phyloP scores from a whole-genome alignment of 2,888 invertebrate genomes.

The Oconnorella tubifera region DNA sequence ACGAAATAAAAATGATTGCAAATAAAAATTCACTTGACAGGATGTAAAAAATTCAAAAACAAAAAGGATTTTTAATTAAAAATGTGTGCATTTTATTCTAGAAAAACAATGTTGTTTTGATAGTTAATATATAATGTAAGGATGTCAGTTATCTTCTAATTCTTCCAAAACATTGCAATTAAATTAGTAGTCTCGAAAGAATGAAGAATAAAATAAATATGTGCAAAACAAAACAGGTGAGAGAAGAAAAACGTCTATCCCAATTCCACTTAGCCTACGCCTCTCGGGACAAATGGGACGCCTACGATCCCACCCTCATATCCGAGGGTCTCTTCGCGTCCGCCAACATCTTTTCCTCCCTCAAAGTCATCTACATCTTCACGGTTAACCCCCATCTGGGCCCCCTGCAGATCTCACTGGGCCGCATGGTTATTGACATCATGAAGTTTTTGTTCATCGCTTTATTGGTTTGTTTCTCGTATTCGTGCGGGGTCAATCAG shows the following conservation, averaged over 20 bases:
- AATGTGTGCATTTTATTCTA: no score
- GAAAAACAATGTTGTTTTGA: no score
- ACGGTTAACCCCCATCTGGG: slow-evolving; percentile 90
- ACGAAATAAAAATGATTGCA: no score
- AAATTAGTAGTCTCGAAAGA: no score
- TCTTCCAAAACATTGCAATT: no score
- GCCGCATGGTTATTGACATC: slow-evolving; percentile 73
- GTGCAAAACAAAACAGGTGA: no score
- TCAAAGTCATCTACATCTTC: slow-evolving; percentile 86
- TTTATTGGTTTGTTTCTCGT: slow-evolving; percentile 72
- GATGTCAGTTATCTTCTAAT: no score
- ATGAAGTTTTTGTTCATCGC: slow-evolving; percentile 90
- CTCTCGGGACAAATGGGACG: slow-evolving; percentile 84
- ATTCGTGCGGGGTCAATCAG: slow-evolving; percentile 87
- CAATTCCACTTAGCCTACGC: slow-evolving; percentile 18
- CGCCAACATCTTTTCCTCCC: slow-evolving; percentile 90
- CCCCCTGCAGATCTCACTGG: slow-evolving; percentile 85
- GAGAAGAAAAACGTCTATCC: slow-evolving; percentile 27
- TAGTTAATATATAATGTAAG: no score
- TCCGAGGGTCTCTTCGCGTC: slow-evolving; percentile 78
- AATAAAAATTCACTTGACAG: no score
- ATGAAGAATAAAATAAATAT: no score
- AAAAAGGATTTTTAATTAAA: no score
- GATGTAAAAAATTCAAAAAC: no score
- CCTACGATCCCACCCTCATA: slow-evolving; percentile 97